A percentile compares a stretch with the other conserved stretches of the same genome.
phyloP scores from a whole-genome alignment of 1,140 invertebrate species.

The Lepeophtheirus salmonis region DNA sequence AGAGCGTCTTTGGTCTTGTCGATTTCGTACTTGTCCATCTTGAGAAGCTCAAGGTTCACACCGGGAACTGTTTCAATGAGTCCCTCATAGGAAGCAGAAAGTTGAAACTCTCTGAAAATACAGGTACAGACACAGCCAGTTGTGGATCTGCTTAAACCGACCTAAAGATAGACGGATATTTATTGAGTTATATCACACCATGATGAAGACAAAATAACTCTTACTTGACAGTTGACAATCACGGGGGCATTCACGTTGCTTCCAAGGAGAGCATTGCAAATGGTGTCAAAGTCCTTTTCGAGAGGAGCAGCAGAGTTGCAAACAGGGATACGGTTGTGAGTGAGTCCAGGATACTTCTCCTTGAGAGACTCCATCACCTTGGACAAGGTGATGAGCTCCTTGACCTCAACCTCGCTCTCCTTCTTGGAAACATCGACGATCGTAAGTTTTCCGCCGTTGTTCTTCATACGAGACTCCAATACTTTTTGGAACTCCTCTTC shows the following conservation, averaged over 20 bases:
- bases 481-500: slow-evolving; percentile 18
- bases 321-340: slow-evolving; percentile 17
- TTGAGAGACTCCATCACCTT: slow-evolving; percentile 11
- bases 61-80: slow-evolving; percentile 18
- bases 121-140: slow-evolving; percentile 17
- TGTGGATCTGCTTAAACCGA: slow-evolving; percentile 16
- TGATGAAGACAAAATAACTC: not conserved
- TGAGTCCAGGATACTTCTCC: slow-evolving; percentile 12
- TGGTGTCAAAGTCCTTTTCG: slow-evolving; percentile 17
- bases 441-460: slow-evolving; percentile 14
- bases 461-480: slow-evolving; percentile 9
- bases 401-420: slow-evolving; percentile 15
- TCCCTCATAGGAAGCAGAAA: slow-evolving; percentile 16
- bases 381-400: slow-evolving; percentile 9
- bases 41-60: slow-evolving; percentile 16
- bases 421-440: slow-evolving; percentile 17
- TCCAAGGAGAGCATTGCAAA: slow-evolving; percentile 16
- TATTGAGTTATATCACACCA: not conserved
- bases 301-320: slow-evolving; percentile 17
- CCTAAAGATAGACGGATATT: not conserved
- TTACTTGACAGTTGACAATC: slow-evolving; percentile 18
- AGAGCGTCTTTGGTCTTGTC: slow-evolving; percentile 18
- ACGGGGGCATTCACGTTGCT: slow-evolving; percentile 16
- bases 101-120: slow-evolving; percentile 18
- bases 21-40: slow-evolving; percentile 18